Base-by-base conservation (phyloP, 1,140 invertebrate genomes). In the Drosophila sp. region DNA sequence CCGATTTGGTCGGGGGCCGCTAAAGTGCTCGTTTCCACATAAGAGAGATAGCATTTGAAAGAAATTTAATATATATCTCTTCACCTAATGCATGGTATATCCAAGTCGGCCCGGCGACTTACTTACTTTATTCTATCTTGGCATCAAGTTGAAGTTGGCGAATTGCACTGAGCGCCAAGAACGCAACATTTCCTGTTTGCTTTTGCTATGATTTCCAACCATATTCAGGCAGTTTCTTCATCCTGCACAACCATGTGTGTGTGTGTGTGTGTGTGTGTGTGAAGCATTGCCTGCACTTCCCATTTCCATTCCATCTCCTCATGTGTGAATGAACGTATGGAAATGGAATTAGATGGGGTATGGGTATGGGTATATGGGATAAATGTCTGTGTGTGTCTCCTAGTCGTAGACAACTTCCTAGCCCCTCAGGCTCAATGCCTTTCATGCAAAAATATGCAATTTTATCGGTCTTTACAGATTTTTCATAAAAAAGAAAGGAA, bases 401-500 rank as follows among this genome's bases (percentile, higher is more conserved):
- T 23, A 4, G 4, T 38, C 30, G 4, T 11, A 27, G 29, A 11
- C n/a, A 23, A 33, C 38, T 75, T 69, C 64, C 30, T 17, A 30
- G 7, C 57, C 71, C 70, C 62, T 40, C 25, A n/a, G 69, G 66
- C 30, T 61, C 69, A 68, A 75, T 64, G 68, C 75, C 76, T 89
- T 80, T 79, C 85, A 89, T 85, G 77, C 85, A 70, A 90, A 90
- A 90, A 90, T 89, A 89, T 89, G 84, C 84, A 89, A 89, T 89
- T 89, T 89, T 89, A 89, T 89, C 84, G 84, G 85, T 89, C 84
- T 80, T 89, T 90, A 89, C 84, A 89, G 84, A 89, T 89, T 89
- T 90, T 29, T 77, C 73, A 75, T 66, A 69, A 47, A 47, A 56
- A 62, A 44, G 17, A 60, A 62, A 58, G 23, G 66, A 70, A 65